A percentile compares a stretch with the other conserved stretches of the same genome.
Evolutionary conservation across 2,797 vertebrate genomes (phyloP).

Genomic region (Pterois miles): DNA sequence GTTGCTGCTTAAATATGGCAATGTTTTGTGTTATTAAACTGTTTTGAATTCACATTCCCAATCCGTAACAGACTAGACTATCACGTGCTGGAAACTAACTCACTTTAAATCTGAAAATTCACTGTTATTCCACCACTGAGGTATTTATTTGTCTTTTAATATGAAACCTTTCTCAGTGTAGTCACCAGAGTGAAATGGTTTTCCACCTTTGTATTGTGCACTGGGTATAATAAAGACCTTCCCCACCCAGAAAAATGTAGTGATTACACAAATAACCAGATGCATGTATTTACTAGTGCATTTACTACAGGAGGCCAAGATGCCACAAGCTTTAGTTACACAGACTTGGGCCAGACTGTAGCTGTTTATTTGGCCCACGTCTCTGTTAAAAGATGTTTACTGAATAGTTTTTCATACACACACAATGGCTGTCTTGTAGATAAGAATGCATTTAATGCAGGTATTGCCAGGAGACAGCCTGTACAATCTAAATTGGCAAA

Average conservation of each 20-base stretch:
- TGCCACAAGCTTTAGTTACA: not conserved
- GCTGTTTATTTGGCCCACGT: conserved; percentile 10
- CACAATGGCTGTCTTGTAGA: not conserved
- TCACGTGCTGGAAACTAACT: not conserved
- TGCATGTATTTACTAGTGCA: not conserved
- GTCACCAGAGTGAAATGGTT: not conserved
- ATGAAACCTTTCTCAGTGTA: not conserved
- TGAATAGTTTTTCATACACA: conserved; percentile 1
- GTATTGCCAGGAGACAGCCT: conserved; percentile 16
- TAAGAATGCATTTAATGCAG: not conserved
- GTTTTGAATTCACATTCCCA: not conserved
- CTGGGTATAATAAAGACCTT: not conserved
- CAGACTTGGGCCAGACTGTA: conserved; percentile 3
- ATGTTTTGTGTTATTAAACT: not conserved
- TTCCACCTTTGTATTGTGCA: not conserved
- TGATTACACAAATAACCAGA: not conserved
- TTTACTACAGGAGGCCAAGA: not conserved
- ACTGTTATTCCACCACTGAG: not conserved
- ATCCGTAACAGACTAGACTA: not conserved
- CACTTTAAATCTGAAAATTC: not conserved
- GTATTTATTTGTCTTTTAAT: not conserved
- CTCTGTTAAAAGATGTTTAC: conserved; percentile 4
- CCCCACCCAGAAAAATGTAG: not conserved
- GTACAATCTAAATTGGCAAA: conserved; percentile 1
- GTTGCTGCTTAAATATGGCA: not conserved